phyloP scores from a whole-genome alignment of 1,140 invertebrate genomes.

The Neuroterus valhalla region DNA sequence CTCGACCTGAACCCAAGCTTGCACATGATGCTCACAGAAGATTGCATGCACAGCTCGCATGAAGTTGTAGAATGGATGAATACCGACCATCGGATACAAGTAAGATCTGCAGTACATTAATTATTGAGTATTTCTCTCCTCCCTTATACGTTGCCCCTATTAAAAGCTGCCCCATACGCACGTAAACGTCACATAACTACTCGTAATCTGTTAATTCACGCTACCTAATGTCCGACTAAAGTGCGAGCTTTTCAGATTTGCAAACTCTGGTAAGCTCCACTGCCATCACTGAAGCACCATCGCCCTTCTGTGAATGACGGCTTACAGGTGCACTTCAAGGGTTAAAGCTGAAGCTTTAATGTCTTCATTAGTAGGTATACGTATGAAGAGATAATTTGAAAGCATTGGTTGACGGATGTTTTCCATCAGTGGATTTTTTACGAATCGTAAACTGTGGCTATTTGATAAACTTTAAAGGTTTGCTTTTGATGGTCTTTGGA shows the following conservation, averaged over 20 bases:
- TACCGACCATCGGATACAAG: not conserved
- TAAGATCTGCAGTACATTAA: slow-evolving; percentile 17
- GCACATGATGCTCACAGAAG: slow-evolving; percentile 50
- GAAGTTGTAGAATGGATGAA: slow-evolving; percentile 57
- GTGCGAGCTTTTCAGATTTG: slow-evolving; percentile 20
- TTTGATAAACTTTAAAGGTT: no score
- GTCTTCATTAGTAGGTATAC: slow-evolving; percentile 12
- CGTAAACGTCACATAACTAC: not conserved
- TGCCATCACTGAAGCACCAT: not conserved
- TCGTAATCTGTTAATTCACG: slow-evolving; percentile 8
- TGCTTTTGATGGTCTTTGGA: no score
- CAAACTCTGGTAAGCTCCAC: slow-evolving; percentile 1
- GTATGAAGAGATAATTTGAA: not conserved
- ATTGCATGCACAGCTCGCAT: slow-evolving; percentile 57
- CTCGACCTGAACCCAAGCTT: slow-evolving; percentile 46
- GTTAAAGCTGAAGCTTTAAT: slow-evolving; percentile 9
- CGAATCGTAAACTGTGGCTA: not conserved
- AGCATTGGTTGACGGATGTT: not conserved
- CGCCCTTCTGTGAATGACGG: slow-evolving; percentile 1
- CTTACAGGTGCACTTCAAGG: slow-evolving; percentile 12
- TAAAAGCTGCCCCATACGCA: slow-evolving; percentile 4
- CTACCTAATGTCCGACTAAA: slow-evolving; percentile 18
- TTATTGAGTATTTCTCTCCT: slow-evolving; percentile 4
- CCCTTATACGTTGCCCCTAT: not conserved
- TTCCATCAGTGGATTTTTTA: not conserved